Evolutionary conservation across 2,888 invertebrate genomes (phyloP).

Genomic region (Aphelenchoides bicaudatus): DNA sequence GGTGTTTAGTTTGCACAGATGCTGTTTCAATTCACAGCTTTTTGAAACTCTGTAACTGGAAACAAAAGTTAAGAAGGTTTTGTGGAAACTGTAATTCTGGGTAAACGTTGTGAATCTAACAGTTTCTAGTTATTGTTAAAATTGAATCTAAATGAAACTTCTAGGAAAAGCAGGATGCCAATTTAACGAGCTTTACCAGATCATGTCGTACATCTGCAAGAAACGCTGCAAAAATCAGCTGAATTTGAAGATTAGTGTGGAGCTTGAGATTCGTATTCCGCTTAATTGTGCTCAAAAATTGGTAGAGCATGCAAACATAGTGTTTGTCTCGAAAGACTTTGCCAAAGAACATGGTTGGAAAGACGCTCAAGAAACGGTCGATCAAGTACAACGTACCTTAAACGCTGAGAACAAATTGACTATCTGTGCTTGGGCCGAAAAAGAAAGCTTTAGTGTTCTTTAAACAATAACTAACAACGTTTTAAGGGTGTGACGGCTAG

Average conservation of each 20-base stretch:
- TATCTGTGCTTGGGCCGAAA: slow-evolving; percentile 17
- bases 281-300: slow-evolving; percentile 65
- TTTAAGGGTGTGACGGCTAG: slow-evolving; percentile 9
- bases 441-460: background rate
- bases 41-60: too few relatives aligned
- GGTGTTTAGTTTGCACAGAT: too few relatives aligned
- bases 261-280: slow-evolving; percentile 67
- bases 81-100: background rate
- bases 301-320: slow-evolving; percentile 66
- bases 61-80: background rate
- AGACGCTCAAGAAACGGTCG: slow-evolving; percentile 3
- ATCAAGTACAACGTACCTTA: background rate
- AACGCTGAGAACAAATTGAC: slow-evolving; percentile 2
- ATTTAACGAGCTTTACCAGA: slow-evolving; percentile 63
- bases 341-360: slow-evolving; percentile 64
- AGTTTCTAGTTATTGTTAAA: background rate
- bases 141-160: slow-evolving; percentile 6
- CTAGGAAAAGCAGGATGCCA: slow-evolving; percentile 18
- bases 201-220: slow-evolving; percentile 65
- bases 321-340: slow-evolving; percentile 71
- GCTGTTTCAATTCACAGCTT: too few relatives aligned
- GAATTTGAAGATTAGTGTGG: slow-evolving; percentile 66
- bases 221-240: background rate
- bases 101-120: background rate
- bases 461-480: background rate